Evolutionary conservation across 2,113 vertebrate genomes (phyloP), one percentile per base, ranked within the genome.

Genomic region (Stigmatopora nigra): DNA sequence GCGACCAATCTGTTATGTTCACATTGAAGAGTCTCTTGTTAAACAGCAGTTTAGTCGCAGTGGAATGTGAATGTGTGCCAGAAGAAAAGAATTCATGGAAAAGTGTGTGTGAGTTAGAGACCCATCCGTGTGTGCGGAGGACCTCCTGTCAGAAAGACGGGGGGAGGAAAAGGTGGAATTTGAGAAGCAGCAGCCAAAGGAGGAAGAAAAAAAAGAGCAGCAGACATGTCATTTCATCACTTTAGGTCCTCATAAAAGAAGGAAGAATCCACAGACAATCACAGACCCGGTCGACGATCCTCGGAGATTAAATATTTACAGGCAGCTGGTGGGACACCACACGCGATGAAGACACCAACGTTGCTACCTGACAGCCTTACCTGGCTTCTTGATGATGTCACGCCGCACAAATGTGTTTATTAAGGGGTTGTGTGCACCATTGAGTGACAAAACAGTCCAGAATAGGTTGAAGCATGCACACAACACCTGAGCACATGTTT

Each of bases 121-220:
- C 59, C 52, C 5, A 25, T 55, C 52, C 5, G 52, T 49, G 64
- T 17, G 36, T 3, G 64, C 5, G 62, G 76, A 22, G 59, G 41
- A 61, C 59, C 66, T 67, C 75, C 67, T 77, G 73, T 79, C 61
- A 47, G 67, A 79, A 56, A 22, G 22, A 15, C 6, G 22, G 57
- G 64, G 61, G 67, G 51, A 64, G 61, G 67, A 67, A 74, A 76
- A 72, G 63, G 62, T 82, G 84, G 71, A 84, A 87, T 78, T 51
- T 49, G 73, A 82, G 78, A 75, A 67, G 74, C 72, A 75, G 62
- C 57, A 38, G 61, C 46, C 51, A 22, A 49, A 68, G 64, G 52
- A 22, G 64, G 55, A 31, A 64, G 16, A 15, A 22, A 4, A 61
- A 51, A 4, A 61, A 69, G 47, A 71, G 36, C 67, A 69, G 68